Evolutionary conservation across 2,888 invertebrate genomes (phyloP).

Genomic region (Drosophila incognita): DNA sequence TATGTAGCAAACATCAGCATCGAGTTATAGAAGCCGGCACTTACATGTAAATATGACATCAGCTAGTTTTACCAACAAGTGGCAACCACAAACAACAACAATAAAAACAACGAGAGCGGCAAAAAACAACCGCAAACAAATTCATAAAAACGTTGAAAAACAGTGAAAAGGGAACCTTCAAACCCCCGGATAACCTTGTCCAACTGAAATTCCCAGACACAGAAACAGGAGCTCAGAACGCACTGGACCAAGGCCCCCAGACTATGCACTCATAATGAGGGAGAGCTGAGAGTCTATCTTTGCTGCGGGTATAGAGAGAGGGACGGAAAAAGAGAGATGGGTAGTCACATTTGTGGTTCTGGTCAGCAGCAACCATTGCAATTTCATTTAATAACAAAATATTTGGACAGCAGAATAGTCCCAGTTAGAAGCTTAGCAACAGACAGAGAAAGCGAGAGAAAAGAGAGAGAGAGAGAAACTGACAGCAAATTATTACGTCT

Average conservation of each 20-base stretch:
- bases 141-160: constrained; percentile 73
- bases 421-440: constrained; percentile 29
- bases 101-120: constrained; percentile 18
- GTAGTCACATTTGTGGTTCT: constrained; percentile 35
- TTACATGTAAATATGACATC: constrained; percentile 8
- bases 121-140: constrained; percentile 44
- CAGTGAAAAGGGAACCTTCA: constrained; percentile 58
- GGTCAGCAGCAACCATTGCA: constrained; percentile 77
- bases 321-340: constrained; percentile 31
- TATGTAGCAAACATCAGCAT: constrained; percentile 1
- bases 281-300: background rate
- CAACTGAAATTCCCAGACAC: constrained; percentile 71
- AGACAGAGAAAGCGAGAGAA: background rate
- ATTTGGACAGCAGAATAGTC: constrained; percentile 53
- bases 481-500: constrained; percentile 73
- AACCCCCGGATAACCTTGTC: constrained; percentile 17
- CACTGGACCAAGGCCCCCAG: constrained; percentile 4
- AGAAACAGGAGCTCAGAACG: constrained; percentile 26
- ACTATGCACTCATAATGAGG: constrained; percentile 62
- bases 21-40: background rate
- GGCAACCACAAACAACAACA: constrained; percentile 50
- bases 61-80: constrained; percentile 64
- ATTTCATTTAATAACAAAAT: constrained; percentile 79
- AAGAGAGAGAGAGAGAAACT: background rate
- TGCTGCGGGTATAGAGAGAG: constrained; percentile 34